Evolutionary conservation across 1,140 invertebrate species (phyloP).

Genomic region (Drosophila melanogaster): DNA sequence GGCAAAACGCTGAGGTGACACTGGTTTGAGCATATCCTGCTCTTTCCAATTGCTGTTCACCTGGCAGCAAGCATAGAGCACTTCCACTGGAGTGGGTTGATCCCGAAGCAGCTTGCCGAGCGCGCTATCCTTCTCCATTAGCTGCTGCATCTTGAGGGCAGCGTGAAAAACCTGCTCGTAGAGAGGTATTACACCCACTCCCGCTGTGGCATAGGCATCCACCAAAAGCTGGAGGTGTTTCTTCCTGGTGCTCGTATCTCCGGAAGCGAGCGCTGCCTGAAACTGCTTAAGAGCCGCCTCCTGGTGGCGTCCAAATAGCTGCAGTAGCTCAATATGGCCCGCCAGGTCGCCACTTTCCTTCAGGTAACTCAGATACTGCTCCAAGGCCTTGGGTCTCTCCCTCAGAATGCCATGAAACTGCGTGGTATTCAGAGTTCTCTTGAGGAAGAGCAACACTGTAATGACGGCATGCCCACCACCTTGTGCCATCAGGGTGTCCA

Average conservation of each 20-base stretch:
- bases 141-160: constrained; percentile 60
- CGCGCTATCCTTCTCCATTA: constrained; percentile 59
- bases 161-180: constrained; percentile 73
- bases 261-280: constrained; percentile 80
- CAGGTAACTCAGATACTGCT: constrained; percentile 86
- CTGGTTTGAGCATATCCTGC: constrained; percentile 55
- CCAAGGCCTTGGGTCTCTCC: constrained; percentile 85
- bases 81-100: constrained; percentile 65
- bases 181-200: constrained; percentile 61
- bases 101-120: constrained; percentile 27
- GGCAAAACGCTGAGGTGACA: constrained; percentile 70
- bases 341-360: constrained; percentile 84
- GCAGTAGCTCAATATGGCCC: constrained; percentile 86
- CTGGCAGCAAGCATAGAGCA: constrained; percentile 73
- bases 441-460: constrained; percentile 86
- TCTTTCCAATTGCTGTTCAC: constrained; percentile 82
- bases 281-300: constrained; percentile 87
- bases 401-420: constrained; percentile 86
- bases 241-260: constrained; percentile 40
- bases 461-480: constrained; percentile 87
- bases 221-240: constrained; percentile 63
- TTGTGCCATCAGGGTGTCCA: constrained; percentile 86
- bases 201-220: constrained; percentile 62
- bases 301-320: constrained; percentile 86
- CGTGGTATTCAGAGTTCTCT: constrained; percentile 86